Evolutionary conservation across 2,797 vertebrate genomes (phyloP), one percentile per base, ranked within the genome.

Genomic region (Adelosebastes latens): DNA sequence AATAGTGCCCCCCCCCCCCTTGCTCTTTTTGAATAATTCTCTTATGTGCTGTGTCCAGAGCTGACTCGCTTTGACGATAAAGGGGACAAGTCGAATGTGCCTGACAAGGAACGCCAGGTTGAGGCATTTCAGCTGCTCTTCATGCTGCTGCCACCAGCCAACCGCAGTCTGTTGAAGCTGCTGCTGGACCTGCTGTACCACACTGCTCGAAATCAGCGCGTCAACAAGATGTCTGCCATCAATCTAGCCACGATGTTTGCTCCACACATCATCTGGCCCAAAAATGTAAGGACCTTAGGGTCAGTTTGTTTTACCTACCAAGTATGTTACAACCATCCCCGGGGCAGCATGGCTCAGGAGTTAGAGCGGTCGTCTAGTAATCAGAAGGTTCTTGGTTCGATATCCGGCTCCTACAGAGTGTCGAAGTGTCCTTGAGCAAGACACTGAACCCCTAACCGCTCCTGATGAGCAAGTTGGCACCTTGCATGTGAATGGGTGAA

Each of bases 191-290:
- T 99, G 85, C 95, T 99, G 22, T 98, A 99, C 91, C 97, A 98
- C 91, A 99, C 99, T 0, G 99, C 99, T 66, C 97, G 97, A 89
- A 98, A 97, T 67, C 99, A 99, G 90, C 97, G 97, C 65, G 92
- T 96, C 86, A 99, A 99, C 93, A 99, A 99, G 94, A 99, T 99
- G 99, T 98, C 98, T 24, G 99, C 99, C 62, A 96, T 97, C 85
- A 99, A 99, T 89, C 95, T 99, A 70, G 98, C 98, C 3, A 97
- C 97, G 74, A 99, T 99, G 99, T 99, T 99, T 84, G 96, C 98
- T 22, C 99, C 99, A 11, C 98, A 99, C 83, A 97, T 99, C 90
- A 92, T 99, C 34, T 99, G 99, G 98, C 98, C 99, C 59, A 98
- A 98, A 95, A 98, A 98, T 88, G 99, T 99, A 93, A 93, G 95